Evolutionary conservation across 2,797 vertebrate species (phyloP).

Genomic region (Peromyscus eremicus): DNA sequence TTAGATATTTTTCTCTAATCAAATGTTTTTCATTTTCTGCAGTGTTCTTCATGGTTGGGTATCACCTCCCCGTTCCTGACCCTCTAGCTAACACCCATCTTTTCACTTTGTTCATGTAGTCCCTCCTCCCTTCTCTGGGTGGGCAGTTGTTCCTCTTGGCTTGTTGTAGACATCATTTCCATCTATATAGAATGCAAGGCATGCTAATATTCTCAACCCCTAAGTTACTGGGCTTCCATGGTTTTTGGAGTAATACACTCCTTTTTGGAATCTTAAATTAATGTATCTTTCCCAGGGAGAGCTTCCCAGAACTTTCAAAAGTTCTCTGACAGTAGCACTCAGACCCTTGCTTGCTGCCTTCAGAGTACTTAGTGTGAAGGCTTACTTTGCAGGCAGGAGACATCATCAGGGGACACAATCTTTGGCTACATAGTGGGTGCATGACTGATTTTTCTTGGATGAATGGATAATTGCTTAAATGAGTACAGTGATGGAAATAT

Average conservation of each 20-base stretch:
- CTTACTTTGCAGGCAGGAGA: background rate
- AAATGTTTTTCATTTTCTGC: background rate
- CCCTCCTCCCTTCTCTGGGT: background rate
- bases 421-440: background rate
- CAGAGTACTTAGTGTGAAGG: background rate
- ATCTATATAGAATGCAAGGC: background rate
- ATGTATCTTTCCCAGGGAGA: background rate
- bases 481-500: background rate
- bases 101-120: fast-evolving
- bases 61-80: background rate
- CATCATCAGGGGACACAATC: background rate
- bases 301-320: background rate
- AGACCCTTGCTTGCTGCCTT: background rate
- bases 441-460: background rate
- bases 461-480: background rate
- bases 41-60: fast-evolving
- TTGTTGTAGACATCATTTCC: background rate
- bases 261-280: background rate
- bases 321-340: background rate
- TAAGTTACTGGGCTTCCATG: background rate
- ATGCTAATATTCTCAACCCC: background rate
- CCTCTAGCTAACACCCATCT: background rate
- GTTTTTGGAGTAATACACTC: background rate
- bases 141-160: background rate
- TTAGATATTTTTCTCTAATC: background rate